Evolutionary conservation across 2,888 invertebrate species (phyloP), one percentile per base, ranked within the genome.

Genomic region (Drosophila anceps): DNA sequence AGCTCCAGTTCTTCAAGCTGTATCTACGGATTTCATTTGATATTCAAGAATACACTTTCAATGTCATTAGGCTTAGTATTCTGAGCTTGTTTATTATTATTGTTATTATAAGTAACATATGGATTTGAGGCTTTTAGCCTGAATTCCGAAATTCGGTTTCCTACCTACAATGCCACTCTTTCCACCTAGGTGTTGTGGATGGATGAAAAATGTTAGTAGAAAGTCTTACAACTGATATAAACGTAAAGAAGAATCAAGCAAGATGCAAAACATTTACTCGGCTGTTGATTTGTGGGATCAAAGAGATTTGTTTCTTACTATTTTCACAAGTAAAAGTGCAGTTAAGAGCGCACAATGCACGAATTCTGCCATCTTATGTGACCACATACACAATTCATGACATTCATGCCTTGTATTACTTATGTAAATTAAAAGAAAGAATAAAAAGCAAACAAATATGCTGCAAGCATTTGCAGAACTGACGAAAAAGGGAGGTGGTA

Each of bases 11-110:
- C 15, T 6, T 24, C 1, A n/a, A 9, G 10, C 35, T n/a, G 15
- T 3, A 5, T 37, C 10, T 24, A 10, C 8, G 37, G 13, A 33
- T 31, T 20, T 20, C 24, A 37, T 37, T 35, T 27, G 6, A 27
- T 24, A 35, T 53, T 53, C 37, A 53, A 24, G 35, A 15, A 53
- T 35, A 15, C 35, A 53, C 35, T 35, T 24, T 9, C 50, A 50
- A 33, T 50, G 13, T 12, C 18, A 50, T 18, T 18, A 18, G 12
- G 18, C 18, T 20, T 20, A 13, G 18, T 12, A 20, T 0, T 13
- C 8, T 1, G 8, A 50, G 33, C 31, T 18, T 33, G 20, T 31
- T 31, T 50, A 50, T 50, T 50, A 20, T 50, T 50, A 50, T 33
- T 50, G 31, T 50, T 48, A 31, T 48, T 50, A 13, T 33, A 13